phyloP scores from a whole-genome alignment of 2,888 invertebrate species.

The Hedychridium roseum region DNA sequence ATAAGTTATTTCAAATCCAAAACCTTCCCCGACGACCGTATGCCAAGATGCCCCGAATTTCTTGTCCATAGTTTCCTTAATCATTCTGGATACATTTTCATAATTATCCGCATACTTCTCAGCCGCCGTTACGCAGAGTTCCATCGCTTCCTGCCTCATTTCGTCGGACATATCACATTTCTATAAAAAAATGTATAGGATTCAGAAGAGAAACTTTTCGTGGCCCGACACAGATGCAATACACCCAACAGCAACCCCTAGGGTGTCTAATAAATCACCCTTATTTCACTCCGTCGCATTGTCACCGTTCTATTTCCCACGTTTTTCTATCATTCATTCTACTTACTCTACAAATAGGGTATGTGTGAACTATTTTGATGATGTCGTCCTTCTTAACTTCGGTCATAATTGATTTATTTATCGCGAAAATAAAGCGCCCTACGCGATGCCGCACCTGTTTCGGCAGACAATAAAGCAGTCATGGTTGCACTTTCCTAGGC shows the following conservation, averaged over 20 bases:
- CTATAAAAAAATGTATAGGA: constrained; percentile 19
- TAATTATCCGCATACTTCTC: constrained; percentile 72
- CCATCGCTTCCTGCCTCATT: constrained; percentile 72
- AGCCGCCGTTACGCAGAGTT: constrained; percentile 72
- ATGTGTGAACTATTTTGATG: constrained; percentile 67
- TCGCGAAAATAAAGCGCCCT: background rate
- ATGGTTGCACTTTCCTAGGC: constrained; percentile 30
- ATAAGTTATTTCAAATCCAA: constrained; percentile 73
- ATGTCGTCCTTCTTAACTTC: constrained; percentile 63
- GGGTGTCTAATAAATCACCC: no score
- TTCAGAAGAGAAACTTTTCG: no score
- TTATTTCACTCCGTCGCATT: no score
- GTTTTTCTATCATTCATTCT: no score
- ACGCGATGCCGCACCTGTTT: constrained; percentile 6
- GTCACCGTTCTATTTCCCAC: no score
- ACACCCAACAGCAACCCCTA: no score
- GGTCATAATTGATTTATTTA: constrained; percentile 42
- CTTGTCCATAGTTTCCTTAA: constrained; percentile 75
- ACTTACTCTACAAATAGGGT: constrained; percentile 69
- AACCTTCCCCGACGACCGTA: constrained; percentile 74
- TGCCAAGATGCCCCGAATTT: constrained; percentile 76
- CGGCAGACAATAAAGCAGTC: constrained; percentile 2
- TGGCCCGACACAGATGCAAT: no score
- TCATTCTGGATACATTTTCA: constrained; percentile 72
- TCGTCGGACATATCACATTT: constrained; percentile 71